These are phyloP conservation scores for Pseudochirops corinnae DNA, from an alignment of 2,797 vertebrate genomes.

Conservation along the genomic window DNA sequence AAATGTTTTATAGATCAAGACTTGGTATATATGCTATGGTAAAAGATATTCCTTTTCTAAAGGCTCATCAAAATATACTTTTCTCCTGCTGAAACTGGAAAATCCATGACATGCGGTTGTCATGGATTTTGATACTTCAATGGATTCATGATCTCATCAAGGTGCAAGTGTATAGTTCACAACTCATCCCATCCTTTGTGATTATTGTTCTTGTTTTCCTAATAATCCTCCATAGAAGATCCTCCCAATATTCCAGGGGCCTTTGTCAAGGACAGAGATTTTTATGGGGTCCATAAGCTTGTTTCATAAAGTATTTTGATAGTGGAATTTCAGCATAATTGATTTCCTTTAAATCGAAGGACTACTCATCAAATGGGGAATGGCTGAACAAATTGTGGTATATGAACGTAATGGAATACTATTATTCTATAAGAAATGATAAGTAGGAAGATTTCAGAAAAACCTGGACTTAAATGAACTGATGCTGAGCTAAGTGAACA, in stretches of 20 bases:
- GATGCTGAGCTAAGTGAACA: too few species aligned
- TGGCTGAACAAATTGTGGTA: too few species aligned
- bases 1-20: background rate
- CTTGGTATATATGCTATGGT: background rate
- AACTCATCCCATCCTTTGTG: background rate
- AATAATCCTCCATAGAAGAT: background rate
- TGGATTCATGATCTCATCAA: background rate
- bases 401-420: too few species aligned
- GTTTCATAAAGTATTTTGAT: background rate
- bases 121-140: background rate
- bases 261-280: background rate
- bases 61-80: background rate
- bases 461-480: too few species aligned
- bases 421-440: too few species aligned
- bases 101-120: background rate
- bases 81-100: background rate
- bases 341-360: background rate
- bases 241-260: background rate
- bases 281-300: background rate
- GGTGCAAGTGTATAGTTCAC: background rate
- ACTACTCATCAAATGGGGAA: too few species aligned
- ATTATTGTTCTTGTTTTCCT: background rate
- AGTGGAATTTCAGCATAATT: background rate
- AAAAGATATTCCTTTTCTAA: background rate
- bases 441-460: too few species aligned